Conservation (phyloP, 92 coral and sea anemone species). For the Diadumene lineata region DNA sequence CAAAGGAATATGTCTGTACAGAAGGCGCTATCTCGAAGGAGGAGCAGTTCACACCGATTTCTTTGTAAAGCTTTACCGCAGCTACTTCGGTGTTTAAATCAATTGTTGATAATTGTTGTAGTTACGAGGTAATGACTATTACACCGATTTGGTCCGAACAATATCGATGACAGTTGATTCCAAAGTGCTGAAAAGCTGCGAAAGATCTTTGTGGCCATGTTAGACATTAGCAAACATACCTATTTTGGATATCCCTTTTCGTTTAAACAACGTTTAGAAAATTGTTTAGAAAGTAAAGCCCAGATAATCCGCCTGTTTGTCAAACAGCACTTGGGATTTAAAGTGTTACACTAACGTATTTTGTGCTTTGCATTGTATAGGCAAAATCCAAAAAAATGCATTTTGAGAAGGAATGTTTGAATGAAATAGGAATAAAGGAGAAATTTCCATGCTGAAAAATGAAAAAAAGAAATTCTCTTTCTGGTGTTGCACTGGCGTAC, state of each 20-base stretch:
- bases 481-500: no score
- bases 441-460: no score
- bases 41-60: not conserved
- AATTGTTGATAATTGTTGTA: not conserved
- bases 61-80: not conserved
- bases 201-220: not conserved
- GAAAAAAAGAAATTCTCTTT: no score
- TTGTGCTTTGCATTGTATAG: not conserved
- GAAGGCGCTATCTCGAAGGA: not conserved
- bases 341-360: constrained; percentile 16
- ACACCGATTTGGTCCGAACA: not conserved
- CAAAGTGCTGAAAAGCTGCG: constrained; percentile 8
- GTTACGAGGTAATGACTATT: not conserved
- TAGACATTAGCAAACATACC: constrained; percentile 1
- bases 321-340: constrained; percentile 30
- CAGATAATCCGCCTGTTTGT: constrained; percentile 33
- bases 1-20: not conserved
- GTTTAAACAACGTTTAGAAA: constrained; percentile 29
- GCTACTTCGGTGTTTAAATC: not conserved
- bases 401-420: no score
- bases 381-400: not conserved
- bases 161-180: constrained; percentile 8
- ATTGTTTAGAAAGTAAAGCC: constrained; percentile 33
- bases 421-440: no score
- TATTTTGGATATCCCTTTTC: constrained; percentile 4